Base-by-base conservation (phyloP, 2,888 invertebrate genomes). In the Sceliomorpha sp. region DNA sequence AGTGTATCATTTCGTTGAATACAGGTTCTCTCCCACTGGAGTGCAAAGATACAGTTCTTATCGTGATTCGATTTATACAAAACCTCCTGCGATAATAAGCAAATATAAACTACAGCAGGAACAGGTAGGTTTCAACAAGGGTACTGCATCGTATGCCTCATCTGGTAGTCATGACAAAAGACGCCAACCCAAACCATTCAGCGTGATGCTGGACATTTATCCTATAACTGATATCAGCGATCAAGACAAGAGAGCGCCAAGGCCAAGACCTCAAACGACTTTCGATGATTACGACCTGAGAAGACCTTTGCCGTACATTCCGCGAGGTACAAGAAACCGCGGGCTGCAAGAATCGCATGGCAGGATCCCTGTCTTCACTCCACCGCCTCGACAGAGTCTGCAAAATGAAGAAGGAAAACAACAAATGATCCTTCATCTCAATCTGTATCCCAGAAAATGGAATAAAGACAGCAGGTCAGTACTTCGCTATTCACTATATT, bases 391-490 rank as follows among this genome's bases (percentile, higher is more conserved):
- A 24, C 76, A 73, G 5, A 20, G 53, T 20, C 8, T 42, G 37
- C 69, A 67, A 1, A 79, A 78, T 10, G 86, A 89, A 70, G 75
- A 86, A 5, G 87, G 86, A 17, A 83, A 88, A n/a, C 90, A 91
- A 31, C 92, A 92, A 78, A 91, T 93, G 89, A 89, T 92, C 74
- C 90, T 93, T 2, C 92, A 93, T 63, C 85, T 93, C n/a, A 93
- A 93, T 85, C 86, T 93, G 5, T 92, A 91, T 77, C 91, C 91
- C 0, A 89, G 91, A 48, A 90, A 88, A 59, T 91, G 90, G 66
- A 83, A 70, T 24, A 83, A 78, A 56, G 37, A 75, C 9, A 81
- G 45, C 58, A 85, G 87, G 87, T 87, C 48, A 29, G 42, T 47
- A 20, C n/a, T n/a, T n/a, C n/a, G n/a, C n/a, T n/a, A n/a, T n/a